phyloP scores from a whole-genome alignment of 1,140 invertebrate genomes.

The Zeugodacus cucurbitae region DNA sequence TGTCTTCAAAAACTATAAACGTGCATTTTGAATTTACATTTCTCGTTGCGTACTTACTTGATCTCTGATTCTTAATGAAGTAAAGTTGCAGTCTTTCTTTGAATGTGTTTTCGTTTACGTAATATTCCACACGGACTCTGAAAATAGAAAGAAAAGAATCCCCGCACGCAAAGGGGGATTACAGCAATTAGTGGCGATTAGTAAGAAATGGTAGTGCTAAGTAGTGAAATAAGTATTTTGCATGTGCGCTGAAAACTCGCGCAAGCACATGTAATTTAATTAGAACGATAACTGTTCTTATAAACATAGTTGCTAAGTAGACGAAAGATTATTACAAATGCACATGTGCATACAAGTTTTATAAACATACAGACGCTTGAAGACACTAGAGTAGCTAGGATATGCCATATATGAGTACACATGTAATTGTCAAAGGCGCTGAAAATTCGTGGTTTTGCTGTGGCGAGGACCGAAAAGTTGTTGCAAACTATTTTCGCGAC shows the following conservation, averaged over 20 bases:
- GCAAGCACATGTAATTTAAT: neutral
- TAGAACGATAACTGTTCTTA: neutral
- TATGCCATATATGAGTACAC: neutral
- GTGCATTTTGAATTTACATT: too few relatives aligned
- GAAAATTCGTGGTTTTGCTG: neutral
- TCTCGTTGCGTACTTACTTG: conserved; percentile 83
- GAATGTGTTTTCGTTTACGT: conserved; percentile 98
- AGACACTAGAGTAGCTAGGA: neutral
- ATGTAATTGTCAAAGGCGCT: neutral
- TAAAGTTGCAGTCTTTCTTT: conserved; percentile 98
- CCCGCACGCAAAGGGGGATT: neutral
- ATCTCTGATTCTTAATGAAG: conserved; percentile 99
- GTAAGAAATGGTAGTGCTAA: conserved; percentile 6
- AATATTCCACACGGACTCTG: conserved; percentile 98
- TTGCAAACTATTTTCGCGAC: neutral
- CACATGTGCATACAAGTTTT: neutral
- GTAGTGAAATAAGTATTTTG: neutral
- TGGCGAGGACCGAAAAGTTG: neutral
- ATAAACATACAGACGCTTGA: neutral
- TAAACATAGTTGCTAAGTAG: neutral
- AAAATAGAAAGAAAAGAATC: conserved; percentile 68
- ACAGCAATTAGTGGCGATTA: conserved; percentile 1
- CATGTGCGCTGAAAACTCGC: neutral
- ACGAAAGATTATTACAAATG: neutral
- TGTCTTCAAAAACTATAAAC: too few relatives aligned